Percentiles rank a stretch among this genome's conserved stretches.
These are phyloP conservation scores for Ctenopoma multispine DNA, from an alignment of 2,797 vertebrate species.

Conservation along the genomic window DNA sequence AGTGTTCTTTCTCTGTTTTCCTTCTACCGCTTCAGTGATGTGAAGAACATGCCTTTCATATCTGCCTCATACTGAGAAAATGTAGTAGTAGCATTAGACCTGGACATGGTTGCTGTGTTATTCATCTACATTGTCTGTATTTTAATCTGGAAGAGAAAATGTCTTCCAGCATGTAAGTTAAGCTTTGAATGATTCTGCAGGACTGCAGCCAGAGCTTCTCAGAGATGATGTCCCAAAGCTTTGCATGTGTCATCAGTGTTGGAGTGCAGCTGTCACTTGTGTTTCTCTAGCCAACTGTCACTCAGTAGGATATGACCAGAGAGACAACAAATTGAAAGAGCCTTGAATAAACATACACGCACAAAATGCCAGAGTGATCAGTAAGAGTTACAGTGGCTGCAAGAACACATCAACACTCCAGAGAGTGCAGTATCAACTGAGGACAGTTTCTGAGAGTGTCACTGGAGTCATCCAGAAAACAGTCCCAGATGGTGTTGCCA, in stretches of 20 bases:
- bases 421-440: conserved; percentile 27
- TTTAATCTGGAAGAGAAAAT: conserved; percentile 26
- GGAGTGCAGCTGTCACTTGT: conserved; percentile 26
- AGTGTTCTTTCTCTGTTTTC: conserved; percentile 4
- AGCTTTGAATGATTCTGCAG: conserved; percentile 42
- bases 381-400: conserved; percentile 40
- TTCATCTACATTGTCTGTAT: conserved; percentile 11
- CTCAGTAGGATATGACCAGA: conserved; percentile 36
- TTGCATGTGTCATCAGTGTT: conserved; percentile 51
- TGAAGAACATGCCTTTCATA: background rate
- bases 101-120: background rate
- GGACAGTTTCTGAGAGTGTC: conserved; percentile 36
- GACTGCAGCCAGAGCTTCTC: conserved; percentile 45
- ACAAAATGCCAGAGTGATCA: conserved; percentile 32
- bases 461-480: conserved; percentile 45
- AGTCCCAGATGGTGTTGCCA: conserved; percentile 48
- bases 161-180: conserved; percentile 31
- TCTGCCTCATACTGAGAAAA: conserved; percentile 22
- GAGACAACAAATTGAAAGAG: conserved; percentile 41
- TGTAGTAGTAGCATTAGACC: background rate
- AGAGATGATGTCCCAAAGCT: conserved; percentile 44
- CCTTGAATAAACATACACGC: conserved; percentile 34
- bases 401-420: conserved; percentile 30
- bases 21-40: conserved; percentile 18
- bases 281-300: conserved; percentile 53